Evolutionary conservation across 1,140 invertebrate genomes (phyloP).

Genomic region (Leptinotarsa texana): DNA sequence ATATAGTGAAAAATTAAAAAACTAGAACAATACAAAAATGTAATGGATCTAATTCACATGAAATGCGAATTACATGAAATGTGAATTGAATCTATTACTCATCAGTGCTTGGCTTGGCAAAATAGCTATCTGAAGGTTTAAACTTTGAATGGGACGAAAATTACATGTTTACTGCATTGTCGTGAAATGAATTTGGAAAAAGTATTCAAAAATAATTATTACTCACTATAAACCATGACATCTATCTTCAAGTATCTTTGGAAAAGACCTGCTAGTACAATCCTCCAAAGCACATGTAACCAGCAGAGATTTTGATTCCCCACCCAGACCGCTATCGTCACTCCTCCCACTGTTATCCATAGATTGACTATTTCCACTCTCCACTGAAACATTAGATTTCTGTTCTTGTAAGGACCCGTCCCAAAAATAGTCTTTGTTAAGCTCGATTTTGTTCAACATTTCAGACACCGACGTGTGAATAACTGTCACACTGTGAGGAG

Average conservation of each 20-base stretch:
- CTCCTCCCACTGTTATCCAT: constrained; percentile 25
- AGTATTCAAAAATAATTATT: background rate
- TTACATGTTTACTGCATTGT: no score
- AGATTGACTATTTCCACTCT: constrained; percentile 38
- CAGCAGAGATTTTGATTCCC: constrained; percentile 39
- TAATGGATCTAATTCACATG: background rate
- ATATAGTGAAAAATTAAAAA: background rate
- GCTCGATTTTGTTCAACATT: constrained; percentile 57
- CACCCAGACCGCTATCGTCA: constrained; percentile 18
- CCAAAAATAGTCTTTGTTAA: constrained; percentile 47
- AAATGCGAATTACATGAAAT: no score
- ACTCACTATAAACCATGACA: constrained; percentile 71
- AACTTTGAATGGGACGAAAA: no score
- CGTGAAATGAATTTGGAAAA: no score
- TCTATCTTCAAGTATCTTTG: constrained; percentile 61
- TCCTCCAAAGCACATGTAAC: constrained; percentile 40
- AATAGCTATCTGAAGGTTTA: no score
- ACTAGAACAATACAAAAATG: background rate
- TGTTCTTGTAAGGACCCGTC: background rate
- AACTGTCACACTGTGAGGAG: constrained; percentile 68
- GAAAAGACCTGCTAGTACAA: constrained; percentile 58
- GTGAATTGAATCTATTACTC: no score
- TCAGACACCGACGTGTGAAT: constrained; percentile 65
- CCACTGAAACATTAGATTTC: no score
- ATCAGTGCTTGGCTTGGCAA: no score